Evolutionary conservation across 2,113 vertebrate species (phyloP).

Genomic region (Meles meles): DNA sequence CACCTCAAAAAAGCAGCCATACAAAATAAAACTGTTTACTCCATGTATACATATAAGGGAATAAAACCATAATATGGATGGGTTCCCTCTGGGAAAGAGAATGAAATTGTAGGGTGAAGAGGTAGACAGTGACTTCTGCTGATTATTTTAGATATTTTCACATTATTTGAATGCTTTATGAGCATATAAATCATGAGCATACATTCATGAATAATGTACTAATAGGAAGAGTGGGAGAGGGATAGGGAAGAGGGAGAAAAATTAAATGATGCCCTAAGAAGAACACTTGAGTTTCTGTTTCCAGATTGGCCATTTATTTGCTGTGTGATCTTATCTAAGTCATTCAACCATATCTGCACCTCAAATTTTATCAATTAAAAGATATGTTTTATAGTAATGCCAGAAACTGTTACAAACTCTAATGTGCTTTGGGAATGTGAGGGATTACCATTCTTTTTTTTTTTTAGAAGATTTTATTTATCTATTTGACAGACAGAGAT

Average conservation of each 20-base stretch:
- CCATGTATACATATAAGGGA: background rate
- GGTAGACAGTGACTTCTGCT: background rate
- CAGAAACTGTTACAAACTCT: background rate
- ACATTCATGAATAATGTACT: background rate
- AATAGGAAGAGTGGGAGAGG: background rate
- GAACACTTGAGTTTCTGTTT: background rate
- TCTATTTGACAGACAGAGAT: too few species aligned
- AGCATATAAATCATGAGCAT: background rate
- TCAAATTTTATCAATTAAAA: conserved; percentile 29
- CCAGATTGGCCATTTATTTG: background rate
- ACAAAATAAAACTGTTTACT: background rate
- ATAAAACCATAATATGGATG: background rate
- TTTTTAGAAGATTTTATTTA: too few species aligned
- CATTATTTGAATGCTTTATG: conserved; percentile 10
- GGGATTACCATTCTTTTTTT: background rate
- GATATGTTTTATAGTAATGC: background rate
- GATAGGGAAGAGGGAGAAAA: background rate
- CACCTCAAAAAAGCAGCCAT: background rate
- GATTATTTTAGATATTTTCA: background rate
- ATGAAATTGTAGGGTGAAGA: background rate
- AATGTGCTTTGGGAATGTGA: background rate
- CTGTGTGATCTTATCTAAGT: conserved; percentile 10
- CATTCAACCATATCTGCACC: background rate
- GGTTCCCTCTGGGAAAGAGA: background rate
- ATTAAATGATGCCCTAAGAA: background rate